Conservation (phyloP, 2,797 vertebrate species). For the Myotis daubentonii region DNA sequence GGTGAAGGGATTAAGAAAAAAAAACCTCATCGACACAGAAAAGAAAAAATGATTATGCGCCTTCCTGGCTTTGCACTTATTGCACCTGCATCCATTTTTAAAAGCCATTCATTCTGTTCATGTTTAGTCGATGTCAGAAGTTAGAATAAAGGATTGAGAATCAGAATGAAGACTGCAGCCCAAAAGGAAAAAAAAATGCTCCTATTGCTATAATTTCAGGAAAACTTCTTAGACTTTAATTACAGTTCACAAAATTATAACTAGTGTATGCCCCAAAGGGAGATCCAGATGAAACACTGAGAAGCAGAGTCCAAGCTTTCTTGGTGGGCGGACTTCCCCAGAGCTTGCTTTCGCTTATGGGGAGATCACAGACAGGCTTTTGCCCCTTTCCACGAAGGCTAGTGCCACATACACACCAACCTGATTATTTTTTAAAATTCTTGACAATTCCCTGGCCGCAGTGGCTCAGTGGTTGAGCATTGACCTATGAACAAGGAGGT, state of each 20-base stretch:
- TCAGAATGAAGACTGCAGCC: not conserved
- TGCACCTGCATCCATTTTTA: not conserved
- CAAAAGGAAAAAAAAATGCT: not conserved
- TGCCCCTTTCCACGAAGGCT: not conserved
- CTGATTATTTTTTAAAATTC: not conserved
- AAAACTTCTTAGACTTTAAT: conserved; percentile 6
- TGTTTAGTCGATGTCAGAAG: not conserved
- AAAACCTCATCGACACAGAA: not conserved
- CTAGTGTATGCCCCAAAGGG: not conserved
- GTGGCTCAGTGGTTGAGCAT: too few species aligned
- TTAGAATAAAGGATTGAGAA: not conserved
- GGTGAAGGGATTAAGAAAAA: not conserved
- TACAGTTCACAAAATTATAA: not conserved
- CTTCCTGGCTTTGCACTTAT: not conserved
- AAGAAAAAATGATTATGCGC: not conserved
- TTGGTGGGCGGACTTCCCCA: not conserved
- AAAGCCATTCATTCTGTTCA: not conserved
- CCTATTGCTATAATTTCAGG: not conserved
- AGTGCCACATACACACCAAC: not conserved
- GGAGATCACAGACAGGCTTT: not conserved
- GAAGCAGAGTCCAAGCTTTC: not conserved
- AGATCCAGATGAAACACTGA: not conserved
- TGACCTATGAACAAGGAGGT: too few species aligned
- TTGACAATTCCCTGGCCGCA: not conserved
- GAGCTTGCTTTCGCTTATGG: not conserved